These are phyloP conservation scores for Cryptomyrus ogoouensis DNA, from an alignment of 2,113 vertebrate genomes.

Conservation along the genomic window DNA sequence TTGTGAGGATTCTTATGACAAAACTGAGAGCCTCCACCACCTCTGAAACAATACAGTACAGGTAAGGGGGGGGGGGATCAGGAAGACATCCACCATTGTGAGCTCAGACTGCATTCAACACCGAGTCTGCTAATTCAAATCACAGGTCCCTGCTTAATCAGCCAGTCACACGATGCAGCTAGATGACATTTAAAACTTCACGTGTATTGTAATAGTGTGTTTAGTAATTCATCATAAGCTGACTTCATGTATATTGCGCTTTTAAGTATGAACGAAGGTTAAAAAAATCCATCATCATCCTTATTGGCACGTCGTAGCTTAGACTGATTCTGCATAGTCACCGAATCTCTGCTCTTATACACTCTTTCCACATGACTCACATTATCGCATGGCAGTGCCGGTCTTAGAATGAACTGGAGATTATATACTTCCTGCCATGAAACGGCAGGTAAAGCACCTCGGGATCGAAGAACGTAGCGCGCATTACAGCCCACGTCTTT, in stretches of 20 bases:
- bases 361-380: not conserved
- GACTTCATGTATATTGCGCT: not conserved
- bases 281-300: not conserved
- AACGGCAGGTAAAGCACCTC: not conserved
- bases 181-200: not conserved
- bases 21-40: constrained; percentile 92
- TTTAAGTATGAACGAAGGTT: not conserved
- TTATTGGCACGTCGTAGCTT: not conserved
- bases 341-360: not conserved
- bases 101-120: not conserved
- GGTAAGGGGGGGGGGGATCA: constrained; percentile 55
- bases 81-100: not conserved
- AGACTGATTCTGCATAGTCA: not conserved
- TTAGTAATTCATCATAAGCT: not conserved
- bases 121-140: not conserved
- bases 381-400: not conserved
- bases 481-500: not conserved
- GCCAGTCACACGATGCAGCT: not conserved
- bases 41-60: constrained; percentile 95
- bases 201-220: not conserved
- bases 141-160: not conserved
- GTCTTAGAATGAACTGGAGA: not conserved
- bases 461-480: not conserved
- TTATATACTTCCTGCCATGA: not conserved
- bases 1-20: constrained; percentile 95